Evolutionary conservation across 2,797 vertebrate species (phyloP), one percentile per base, ranked within the genome.

Genomic region (Mustela erminea): DNA sequence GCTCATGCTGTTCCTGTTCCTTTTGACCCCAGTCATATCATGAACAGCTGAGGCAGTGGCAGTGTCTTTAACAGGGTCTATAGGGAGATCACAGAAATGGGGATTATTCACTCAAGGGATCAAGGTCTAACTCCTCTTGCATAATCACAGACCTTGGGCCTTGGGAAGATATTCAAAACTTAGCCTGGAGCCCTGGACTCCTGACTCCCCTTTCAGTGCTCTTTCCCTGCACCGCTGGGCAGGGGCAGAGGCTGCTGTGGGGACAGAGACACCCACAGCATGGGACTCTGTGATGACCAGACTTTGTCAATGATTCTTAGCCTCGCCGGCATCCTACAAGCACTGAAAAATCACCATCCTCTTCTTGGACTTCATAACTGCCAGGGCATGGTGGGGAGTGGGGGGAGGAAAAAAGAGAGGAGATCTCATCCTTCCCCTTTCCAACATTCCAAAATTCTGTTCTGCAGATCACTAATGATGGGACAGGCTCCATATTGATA

Each of bases 51-150:
- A 52, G 87, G 74, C 25, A 4, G 87, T 70, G 54, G 90, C n/a
- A 46, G 52, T 46, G 64, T 95, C 83, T 18, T 52, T 15, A 83
- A 62, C 4, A 81, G 58, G 27, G 32, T 92, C 91, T 91, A 32
- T 46, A 81, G 52, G 49, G 82, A 60, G 54, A 92, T 81, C 23
- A 49, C 7, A 92, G 72, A 91, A 91, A 74, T 35, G 58, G 66
- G 96, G 93, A 90, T 64, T 25, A 85, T 80, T 96, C 64, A 58
- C 90, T 92, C 74, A 56, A 52, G 90, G 93, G 64, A 90, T 78
- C 49, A 66, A 52, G 49, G 3, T 70, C 64, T 82, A 66, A 83
- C 17, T 66, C n/a, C 14, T 43, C 75, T 78, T 62, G 18, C 29
- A 29, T 62, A 60, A n/a, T 56, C 58, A 17, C 86, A 90, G 70